Conservation (phyloP, 1,140 invertebrate species). For the Drosophila lowei region DNA sequence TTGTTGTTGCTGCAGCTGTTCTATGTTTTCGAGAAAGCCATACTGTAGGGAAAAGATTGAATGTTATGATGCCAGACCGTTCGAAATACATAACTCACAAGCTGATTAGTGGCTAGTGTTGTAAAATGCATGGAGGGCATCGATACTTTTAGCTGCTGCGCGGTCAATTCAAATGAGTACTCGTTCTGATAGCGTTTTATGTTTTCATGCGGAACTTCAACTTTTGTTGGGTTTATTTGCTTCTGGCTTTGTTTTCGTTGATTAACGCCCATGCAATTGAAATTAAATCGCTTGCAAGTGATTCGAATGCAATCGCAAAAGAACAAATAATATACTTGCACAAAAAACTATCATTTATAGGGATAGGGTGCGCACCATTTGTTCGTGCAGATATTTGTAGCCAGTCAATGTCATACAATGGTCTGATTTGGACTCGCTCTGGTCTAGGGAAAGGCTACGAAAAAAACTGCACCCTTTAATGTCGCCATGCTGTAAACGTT, state of each 20-base stretch:
- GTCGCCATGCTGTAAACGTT: conserved; percentile 42
- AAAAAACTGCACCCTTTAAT: conserved; percentile 46
- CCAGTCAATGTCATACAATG: conserved; percentile 42
- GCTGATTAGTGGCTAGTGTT: too few species aligned
- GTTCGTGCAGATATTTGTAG: conserved; percentile 42
- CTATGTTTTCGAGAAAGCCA: too few species aligned
- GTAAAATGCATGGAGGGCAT: too few species aligned
- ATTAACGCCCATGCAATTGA: conserved; percentile 78
- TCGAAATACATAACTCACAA: too few species aligned
- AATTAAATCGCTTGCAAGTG: conserved; percentile 78
- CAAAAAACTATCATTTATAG: conserved; percentile 27
- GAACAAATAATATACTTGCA: conserved; percentile 19
- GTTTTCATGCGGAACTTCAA: conserved; percentile 4
- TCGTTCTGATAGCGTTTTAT: too few species aligned
- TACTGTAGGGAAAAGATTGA: too few species aligned
- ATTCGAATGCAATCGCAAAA: conserved; percentile 45
- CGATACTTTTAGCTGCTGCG: neutral
- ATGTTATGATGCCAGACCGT: too few species aligned
- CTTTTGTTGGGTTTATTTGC: conserved; percentile 9
- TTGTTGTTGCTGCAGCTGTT: too few species aligned
- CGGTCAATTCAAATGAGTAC: too few species aligned
- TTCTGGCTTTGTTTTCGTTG: conserved; percentile 55
- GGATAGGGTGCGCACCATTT: conserved; percentile 57
- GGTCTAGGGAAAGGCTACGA: conserved; percentile 6
- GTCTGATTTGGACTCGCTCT: conserved; percentile 54